Conservation (phyloP, 2,888 invertebrate genomes). For the Carabus problematicus region DNA sequence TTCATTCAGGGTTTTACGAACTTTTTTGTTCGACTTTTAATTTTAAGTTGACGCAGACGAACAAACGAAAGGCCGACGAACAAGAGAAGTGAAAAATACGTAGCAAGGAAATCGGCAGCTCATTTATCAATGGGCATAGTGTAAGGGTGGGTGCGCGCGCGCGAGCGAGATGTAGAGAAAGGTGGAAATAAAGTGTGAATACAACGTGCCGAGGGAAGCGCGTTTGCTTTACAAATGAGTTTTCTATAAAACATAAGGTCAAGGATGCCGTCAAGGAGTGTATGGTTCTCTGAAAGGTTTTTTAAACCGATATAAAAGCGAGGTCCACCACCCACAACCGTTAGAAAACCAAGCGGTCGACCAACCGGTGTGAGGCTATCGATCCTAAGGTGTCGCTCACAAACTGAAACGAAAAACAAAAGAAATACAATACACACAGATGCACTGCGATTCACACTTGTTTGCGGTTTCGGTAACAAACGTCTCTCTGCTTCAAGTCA, state of each 20-base stretch:
- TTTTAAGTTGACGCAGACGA: slow-evolving; percentile 5
- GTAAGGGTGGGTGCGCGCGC: neutral
- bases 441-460: no score
- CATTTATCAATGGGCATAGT: neutral
- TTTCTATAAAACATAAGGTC: slow-evolving; percentile 1
- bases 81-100: slow-evolving; percentile 1
- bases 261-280: neutral
- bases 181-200: neutral
- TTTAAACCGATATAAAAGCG: no score
- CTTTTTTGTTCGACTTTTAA: slow-evolving; percentile 13
- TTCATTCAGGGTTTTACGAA: slow-evolving; percentile 24
- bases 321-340: no score
- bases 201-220: neutral
- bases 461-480: no score
- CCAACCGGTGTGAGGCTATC: no score
- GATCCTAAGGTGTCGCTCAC: no score
- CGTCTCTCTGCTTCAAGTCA: no score
- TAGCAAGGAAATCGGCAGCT: slow-evolving; percentile 4
- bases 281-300: no score
- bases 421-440: no score
- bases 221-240: slow-evolving; percentile 10
- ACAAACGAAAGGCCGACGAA: slow-evolving; percentile 1
- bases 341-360: no score
- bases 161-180: neutral
- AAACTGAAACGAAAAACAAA: no score